Evolutionary conservation across 2,888 invertebrate genomes (phyloP).

Genomic region (Papilio demoleus): DNA sequence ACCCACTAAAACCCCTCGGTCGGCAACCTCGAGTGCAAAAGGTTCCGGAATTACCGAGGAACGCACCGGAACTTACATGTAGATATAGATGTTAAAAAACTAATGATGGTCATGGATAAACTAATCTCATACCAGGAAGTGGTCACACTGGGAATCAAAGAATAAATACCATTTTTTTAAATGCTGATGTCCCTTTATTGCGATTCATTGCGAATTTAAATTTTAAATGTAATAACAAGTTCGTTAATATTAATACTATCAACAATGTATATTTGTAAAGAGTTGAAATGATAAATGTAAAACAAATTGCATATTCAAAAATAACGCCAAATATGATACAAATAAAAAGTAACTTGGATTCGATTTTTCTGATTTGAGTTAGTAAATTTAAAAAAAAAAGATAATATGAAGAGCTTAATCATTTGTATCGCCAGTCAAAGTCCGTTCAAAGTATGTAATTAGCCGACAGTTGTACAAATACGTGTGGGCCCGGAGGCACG

Average conservation of each 20-base stretch:
- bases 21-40: no score
- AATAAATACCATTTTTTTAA: no score
- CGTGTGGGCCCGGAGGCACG: constrained; percentile 65
- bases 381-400: constrained; percentile 57
- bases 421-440: constrained; percentile 57
- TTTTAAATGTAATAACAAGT: no score
- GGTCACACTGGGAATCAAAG: no score
- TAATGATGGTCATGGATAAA: neutral
- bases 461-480: constrained; percentile 73
- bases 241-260: no score
- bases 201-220: no score
- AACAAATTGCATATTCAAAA: neutral
- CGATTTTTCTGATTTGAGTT: constrained; percentile 40
- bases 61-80: neutral
- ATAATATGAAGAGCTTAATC: constrained; percentile 74
- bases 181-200: no score
- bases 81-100: neutral
- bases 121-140: no score
- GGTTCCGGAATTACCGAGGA: no score
- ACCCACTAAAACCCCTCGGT: no score
- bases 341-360: neutral
- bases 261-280: no score
- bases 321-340: neutral
- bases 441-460: constrained; percentile 67
- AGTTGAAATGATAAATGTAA: no score